A percentile compares a stretch with the other conserved stretches of the same genome.
Conservation (phyloP, 2,888 invertebrate species). For the Noctua fimbriata region DNA sequence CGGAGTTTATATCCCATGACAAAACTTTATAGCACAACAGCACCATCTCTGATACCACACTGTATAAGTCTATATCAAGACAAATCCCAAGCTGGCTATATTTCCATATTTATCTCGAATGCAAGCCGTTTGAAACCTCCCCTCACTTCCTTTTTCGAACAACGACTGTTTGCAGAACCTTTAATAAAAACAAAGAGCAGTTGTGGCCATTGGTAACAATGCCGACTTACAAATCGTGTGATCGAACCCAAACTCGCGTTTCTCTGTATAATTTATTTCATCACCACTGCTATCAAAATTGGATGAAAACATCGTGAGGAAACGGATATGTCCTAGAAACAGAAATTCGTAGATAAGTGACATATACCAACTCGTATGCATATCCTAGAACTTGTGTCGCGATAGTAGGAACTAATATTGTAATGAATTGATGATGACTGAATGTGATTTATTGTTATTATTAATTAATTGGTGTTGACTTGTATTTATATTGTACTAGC, state of each 20-base stretch:
- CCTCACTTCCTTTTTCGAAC: neutral
- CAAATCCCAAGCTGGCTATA: constrained; percentile 6
- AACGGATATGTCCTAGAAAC: neutral
- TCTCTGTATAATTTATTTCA: neutral
- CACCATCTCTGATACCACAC: neutral
- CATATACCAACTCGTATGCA: neutral
- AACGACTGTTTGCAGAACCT: neutral
- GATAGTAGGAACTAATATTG: neutral
- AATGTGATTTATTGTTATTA: too few relatives aligned
- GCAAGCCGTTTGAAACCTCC: neutral
- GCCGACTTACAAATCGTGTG: neutral
- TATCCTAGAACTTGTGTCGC: neutral
- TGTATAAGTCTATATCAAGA: neutral
- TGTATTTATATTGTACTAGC: too few relatives aligned
- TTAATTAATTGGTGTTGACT: too few relatives aligned
- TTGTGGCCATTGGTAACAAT: neutral
- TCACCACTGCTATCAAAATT: neutral
- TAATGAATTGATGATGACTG: too few relatives aligned
- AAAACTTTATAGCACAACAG: constrained; percentile 6
- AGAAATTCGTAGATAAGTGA: neutral
- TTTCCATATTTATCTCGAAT: constrained; percentile 5
- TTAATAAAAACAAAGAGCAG: constrained; percentile 6
- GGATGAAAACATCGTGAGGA: neutral
- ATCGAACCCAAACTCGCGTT: neutral
- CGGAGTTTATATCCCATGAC: constrained; percentile 5